A percentile compares a stretch with the other conserved stretches of the same genome.
phyloP scores from a whole-genome alignment of 2,113 vertebrate species.

The Pygoscelis antarcticus region DNA sequence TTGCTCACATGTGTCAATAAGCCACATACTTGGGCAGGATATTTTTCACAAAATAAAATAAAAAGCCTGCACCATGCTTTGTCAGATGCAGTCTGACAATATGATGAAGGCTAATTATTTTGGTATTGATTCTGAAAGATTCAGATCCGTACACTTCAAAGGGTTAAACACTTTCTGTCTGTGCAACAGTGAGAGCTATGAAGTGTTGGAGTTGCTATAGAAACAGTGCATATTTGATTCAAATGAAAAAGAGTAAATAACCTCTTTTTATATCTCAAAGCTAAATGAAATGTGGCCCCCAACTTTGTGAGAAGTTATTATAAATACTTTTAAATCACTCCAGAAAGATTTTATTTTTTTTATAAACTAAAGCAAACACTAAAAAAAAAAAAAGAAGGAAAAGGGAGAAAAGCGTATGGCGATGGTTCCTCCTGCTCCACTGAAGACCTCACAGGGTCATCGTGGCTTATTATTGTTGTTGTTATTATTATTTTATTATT shows the following conservation, averaged over 20 bases:
- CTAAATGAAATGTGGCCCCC: slow-evolving; percentile 4
- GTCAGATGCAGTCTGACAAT: not conserved
- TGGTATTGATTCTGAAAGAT: not conserved
- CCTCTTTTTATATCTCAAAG: not conserved
- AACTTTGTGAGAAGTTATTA: slow-evolving; percentile 14
- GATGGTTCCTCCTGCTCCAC: not conserved
- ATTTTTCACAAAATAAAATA: not conserved
- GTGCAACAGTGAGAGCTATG: slow-evolving; percentile 16
- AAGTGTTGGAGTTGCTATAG: slow-evolving; percentile 54
- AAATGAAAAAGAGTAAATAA: slow-evolving; percentile 45
- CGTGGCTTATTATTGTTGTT: not conserved
- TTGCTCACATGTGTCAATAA: not conserved
- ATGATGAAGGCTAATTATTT: not conserved
- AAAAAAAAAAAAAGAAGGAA: not conserved
- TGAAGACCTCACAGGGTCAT: not conserved
- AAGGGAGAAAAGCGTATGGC: not conserved
- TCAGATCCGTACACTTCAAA: not conserved
- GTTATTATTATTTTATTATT: too few relatives aligned
- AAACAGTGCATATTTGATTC: slow-evolving; percentile 30
- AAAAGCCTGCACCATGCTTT: not conserved
- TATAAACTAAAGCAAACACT: not conserved
- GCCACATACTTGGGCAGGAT: not conserved
- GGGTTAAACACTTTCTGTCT: slow-evolving; percentile 43
- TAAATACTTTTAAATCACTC: not conserved
- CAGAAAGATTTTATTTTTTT: not conserved